Base-by-base conservation (phyloP, 2,888 invertebrate species). In the Podotricha telesiphe region DNA sequence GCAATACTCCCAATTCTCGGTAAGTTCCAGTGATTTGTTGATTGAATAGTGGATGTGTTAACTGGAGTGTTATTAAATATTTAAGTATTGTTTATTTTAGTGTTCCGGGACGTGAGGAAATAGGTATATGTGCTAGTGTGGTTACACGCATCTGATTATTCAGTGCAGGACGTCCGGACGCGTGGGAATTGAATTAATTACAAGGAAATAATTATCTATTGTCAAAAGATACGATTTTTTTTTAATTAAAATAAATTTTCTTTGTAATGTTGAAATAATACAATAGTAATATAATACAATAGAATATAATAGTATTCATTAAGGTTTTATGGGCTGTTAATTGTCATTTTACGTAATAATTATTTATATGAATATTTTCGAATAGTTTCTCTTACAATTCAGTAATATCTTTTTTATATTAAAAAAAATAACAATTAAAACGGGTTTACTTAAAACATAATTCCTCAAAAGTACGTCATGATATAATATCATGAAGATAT, bases 1-100 rank as follows among this genome's bases (percentile, higher is more conserved):
- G 83, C 87, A 78, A 86, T 92, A 84, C 91, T 93, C 89, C 92
- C 92, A 82, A 80, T 91, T 72, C 83, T 93, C 86, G 92, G 92
- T 93, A 92, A 92, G 92, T 91, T 78, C 70, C 61, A 70, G 72
- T 70, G 73, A 69, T 51, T 55, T 55, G 53, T 53, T 53, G 55
- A 61, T 62, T 65, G 47, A 72, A 64, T 50, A 77, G 76, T 78
- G 80, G 82, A 81, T 81, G 83, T 83, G 84, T 37, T 37, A 20
- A 50, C 0, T 62, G 34, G 22, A 62, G 48, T 62, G 62, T 10
- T 20, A 50, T 50, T 34, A 55, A 56, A 20, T 68, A 50, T 56
- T 45, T 22, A 66, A 58, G 28, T 51, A 66, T 67, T 63, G 45
- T 62, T n/a, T 56, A 59, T 58, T 59, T 68, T 68, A 58, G 66